Percentiles rank a stretch among this genome's conserved stretches.
These are phyloP conservation scores for Trypoxylon attenuatum DNA, from an alignment of 2,888 invertebrate species.

Conservation along the genomic window DNA sequence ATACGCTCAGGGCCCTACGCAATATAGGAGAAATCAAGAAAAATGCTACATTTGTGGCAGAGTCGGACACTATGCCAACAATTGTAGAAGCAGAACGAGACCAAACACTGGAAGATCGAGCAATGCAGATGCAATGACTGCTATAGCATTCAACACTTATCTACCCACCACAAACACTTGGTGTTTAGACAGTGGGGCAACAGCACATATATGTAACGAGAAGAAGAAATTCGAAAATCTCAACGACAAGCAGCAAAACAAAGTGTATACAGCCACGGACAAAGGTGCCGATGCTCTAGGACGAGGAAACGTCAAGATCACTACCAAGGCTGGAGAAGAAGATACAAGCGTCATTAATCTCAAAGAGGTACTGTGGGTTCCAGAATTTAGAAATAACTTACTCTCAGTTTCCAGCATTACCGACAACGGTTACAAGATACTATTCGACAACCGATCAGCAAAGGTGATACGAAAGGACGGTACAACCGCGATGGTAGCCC, in stretches of 20 bases:
- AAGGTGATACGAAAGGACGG: conserved; percentile 37
- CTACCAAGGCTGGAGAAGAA: neutral
- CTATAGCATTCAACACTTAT: conserved; percentile 3
- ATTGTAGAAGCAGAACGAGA: neutral
- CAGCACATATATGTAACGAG: conserved; percentile 17
- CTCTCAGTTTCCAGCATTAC: conserved; percentile 54
- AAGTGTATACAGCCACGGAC: conserved; percentile 11
- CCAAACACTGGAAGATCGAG: neutral
- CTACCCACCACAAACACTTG: neutral
- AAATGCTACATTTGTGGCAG: conserved; percentile 29
- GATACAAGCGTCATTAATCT: conserved; percentile 25
- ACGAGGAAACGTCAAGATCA: conserved; percentile 9
- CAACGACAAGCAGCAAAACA: neutral
- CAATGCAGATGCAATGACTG: neutral
- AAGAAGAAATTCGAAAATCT: neutral
- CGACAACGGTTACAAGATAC: conserved; percentile 46
- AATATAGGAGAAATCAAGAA: conserved; percentile 9
- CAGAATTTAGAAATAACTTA: conserved; percentile 53
- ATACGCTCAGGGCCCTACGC: too few relatives aligned
- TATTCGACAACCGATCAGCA: conserved; percentile 40
- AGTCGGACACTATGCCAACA: conserved; percentile 10
- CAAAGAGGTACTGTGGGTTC: conserved; percentile 51
- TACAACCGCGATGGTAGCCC: neutral
- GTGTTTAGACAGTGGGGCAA: conserved; percentile 20
- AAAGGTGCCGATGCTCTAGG: neutral